Conservation (phyloP, 1,140 invertebrate genomes). For the Dysdera silvatica region DNA sequence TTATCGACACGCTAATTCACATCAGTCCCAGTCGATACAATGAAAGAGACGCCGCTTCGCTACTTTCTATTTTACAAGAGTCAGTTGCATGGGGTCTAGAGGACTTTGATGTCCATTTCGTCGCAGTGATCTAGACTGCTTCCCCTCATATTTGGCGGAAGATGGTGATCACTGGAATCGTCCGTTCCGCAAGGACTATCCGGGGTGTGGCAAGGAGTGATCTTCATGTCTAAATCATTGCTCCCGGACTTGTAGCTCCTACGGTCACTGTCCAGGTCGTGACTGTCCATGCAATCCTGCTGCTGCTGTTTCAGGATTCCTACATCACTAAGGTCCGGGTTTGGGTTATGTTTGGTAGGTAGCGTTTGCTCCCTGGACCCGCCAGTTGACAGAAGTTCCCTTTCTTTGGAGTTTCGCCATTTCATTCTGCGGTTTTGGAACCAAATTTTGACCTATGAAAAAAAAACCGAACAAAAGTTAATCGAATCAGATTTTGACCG, state of each 20-base stretch:
- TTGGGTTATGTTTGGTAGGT: slow-evolving; percentile 93
- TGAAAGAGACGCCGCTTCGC: too few species aligned
- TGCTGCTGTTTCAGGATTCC: too few species aligned
- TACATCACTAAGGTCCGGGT: slow-evolving; percentile 88
- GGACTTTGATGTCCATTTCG: slow-evolving; percentile 24
- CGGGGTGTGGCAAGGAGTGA: slow-evolving; percentile 21
- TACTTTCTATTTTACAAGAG: too few species aligned
- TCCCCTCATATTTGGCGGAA: not conserved
- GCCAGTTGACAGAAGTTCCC: slow-evolving; percentile 82
- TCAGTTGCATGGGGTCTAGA: too few species aligned
- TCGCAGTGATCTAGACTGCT: slow-evolving; percentile 8
- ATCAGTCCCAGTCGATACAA: too few species aligned
- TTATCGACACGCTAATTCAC: too few species aligned
- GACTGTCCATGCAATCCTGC: not conserved
- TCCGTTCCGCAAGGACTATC: slow-evolving; percentile 18
- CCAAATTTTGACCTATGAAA: slow-evolving; percentile 91
- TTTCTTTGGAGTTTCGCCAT: slow-evolving; percentile 94
- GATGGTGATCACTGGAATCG: slow-evolving; percentile 4
- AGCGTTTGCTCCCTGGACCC: slow-evolving; percentile 89
- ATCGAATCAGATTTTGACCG: too few species aligned
- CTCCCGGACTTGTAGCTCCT: slow-evolving; percentile 3
- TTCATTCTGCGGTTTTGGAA: slow-evolving; percentile 94
- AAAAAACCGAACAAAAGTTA: not conserved
- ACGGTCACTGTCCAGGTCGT: slow-evolving; percentile 8
- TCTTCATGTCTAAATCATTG: slow-evolving; percentile 4